These are phyloP conservation scores for Phengaris alcon DNA, from an alignment of 2,888 invertebrate species.

Conservation along the genomic window DNA sequence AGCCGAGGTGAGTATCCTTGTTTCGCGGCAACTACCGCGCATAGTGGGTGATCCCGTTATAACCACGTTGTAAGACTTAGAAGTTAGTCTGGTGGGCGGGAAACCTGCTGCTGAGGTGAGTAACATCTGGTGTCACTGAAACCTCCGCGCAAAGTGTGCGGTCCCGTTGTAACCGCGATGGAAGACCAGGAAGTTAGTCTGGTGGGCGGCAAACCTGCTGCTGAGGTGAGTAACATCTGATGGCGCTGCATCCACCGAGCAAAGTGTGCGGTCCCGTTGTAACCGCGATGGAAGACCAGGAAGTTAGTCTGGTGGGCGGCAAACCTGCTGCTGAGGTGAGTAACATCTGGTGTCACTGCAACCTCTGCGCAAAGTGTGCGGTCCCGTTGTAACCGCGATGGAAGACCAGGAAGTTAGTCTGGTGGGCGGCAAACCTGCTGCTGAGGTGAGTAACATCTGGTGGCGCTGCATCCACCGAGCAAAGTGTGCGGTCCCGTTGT, in stretches of 20 bases:
- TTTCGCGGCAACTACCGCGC: constrained; percentile 93
- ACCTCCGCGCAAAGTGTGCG: no score
- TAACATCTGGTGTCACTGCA: constrained; percentile 88
- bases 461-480: no score
- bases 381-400: constrained; percentile 89
- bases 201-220: no score
- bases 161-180: no score
- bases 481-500: no score
- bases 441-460: no score
- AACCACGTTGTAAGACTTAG: no score
- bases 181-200: neutral
- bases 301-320: constrained; percentile 92
- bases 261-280: constrained; percentile 90
- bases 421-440: no score
- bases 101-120: no score
- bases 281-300: constrained; percentile 86
- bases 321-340: constrained; percentile 94
- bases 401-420: constrained; percentile 82
- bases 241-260: constrained; percentile 79
- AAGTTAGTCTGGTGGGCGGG: no score
- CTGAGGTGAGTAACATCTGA: no score
- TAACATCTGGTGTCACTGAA: no score
- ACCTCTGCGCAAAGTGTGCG: constrained; percentile 91
- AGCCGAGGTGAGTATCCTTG: constrained; percentile 86
- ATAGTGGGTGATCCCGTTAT: constrained; percentile 84